Conservation (phyloP, 2,113 vertebrate species). For the Microcebus tavaratra region DNA sequence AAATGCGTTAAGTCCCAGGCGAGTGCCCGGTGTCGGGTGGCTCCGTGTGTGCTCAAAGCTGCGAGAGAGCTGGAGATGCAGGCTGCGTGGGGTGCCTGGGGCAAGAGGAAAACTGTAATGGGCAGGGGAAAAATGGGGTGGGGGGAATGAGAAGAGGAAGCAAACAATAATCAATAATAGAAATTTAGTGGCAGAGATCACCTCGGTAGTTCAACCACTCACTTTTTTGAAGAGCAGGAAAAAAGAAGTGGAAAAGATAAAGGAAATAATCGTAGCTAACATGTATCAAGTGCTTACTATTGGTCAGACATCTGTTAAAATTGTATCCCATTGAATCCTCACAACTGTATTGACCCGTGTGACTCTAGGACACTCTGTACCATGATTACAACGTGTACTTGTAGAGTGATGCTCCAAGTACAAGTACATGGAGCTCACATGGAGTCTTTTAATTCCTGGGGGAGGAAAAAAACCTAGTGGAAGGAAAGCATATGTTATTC, state of each 20-base stretch:
- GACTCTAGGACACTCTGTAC: background rate
- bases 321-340: background rate
- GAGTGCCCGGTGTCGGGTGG: rapidly evolving
- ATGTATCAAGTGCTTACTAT: background rate
- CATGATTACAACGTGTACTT: background rate
- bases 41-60: rapidly evolving
- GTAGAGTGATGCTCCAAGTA: background rate
- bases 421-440: too few species aligned
- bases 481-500: background rate
- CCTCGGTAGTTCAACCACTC: background rate
- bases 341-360: background rate
- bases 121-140: background rate
- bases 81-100: too few species aligned
- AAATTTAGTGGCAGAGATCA: background rate
- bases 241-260: background rate
- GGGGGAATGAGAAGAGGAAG: background rate
- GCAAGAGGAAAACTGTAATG: background rate
- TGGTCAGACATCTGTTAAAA: background rate
- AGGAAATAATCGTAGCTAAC: background rate
- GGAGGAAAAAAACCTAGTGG: background rate
- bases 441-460: background rate
- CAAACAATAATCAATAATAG: background rate
- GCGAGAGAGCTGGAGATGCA: background rate
- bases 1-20: rapidly evolving
- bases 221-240: background rate